A percentile compares a stretch with the other conserved stretches of the same genome.
Evolutionary conservation across 1,140 invertebrate genomes (phyloP).

Genomic region (Matsumurasca onukii): DNA sequence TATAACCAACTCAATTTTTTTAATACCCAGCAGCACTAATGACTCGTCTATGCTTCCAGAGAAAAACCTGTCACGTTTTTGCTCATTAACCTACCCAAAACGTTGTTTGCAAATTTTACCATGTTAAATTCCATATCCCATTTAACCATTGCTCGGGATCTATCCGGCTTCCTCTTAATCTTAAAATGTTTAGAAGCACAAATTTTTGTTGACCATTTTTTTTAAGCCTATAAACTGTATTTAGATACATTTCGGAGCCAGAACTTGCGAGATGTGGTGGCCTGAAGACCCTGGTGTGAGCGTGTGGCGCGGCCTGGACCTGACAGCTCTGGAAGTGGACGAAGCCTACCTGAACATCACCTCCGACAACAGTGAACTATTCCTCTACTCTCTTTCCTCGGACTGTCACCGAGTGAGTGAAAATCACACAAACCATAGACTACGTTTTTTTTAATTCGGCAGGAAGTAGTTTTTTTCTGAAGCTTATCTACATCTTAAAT

Average conservation of each 20-base stretch:
- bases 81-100: neutral
- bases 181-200: neutral
- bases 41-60: too few relatives aligned
- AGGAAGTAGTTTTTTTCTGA: too few relatives aligned
- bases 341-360: slow-evolving; percentile 56
- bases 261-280: too few relatives aligned
- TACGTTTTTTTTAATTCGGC: too few relatives aligned
- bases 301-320: slow-evolving; percentile 24
- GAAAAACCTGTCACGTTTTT: neutral
- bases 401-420: slow-evolving; percentile 58
- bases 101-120: neutral
- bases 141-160: too few relatives aligned
- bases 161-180: too few relatives aligned
- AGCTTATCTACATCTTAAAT: too few relatives aligned
- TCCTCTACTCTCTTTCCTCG: slow-evolving; percentile 58
- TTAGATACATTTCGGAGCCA: neutral
- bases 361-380: slow-evolving; percentile 45
- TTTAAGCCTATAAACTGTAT: neutral
- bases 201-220: neutral
- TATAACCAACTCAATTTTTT: too few relatives aligned
- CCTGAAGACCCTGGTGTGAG: slow-evolving; percentile 30
- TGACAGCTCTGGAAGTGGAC: slow-evolving; percentile 51
- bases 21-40: too few relatives aligned
- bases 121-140: too few relatives aligned
- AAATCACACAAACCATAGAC: too few relatives aligned